Evolutionary conservation across 2,797 vertebrate species (phyloP).

Genomic region (Sylvilagus floridanus): DNA sequence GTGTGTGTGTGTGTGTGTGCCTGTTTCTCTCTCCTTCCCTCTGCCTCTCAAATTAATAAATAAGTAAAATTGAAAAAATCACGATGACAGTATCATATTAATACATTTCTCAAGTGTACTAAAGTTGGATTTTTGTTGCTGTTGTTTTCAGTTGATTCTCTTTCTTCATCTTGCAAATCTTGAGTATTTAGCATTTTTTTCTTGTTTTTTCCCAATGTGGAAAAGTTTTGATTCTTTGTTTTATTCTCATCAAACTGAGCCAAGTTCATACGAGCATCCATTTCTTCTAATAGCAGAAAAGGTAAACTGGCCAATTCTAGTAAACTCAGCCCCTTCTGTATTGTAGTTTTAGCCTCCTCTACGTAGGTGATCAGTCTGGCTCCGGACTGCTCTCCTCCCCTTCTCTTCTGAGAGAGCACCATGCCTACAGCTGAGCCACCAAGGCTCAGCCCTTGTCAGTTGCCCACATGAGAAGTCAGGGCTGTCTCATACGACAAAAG

Average conservation of each 20-base stretch:
- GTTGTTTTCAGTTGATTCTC: too few relatives aligned
- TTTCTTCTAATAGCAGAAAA: background rate
- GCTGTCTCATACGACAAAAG: background rate
- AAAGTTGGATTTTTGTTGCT: background rate
- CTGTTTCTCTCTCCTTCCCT: too few relatives aligned
- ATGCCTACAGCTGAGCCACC: background rate
- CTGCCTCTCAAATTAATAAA: too few relatives aligned
- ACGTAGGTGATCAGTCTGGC: background rate
- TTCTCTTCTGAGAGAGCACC: background rate
- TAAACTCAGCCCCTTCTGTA: background rate
- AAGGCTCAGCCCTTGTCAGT: background rate
- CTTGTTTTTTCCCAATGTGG: background rate
- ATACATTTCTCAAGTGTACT: background rate
- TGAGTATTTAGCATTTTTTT: too few relatives aligned
- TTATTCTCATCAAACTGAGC: slow-evolving; percentile 24
- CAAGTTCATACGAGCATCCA: background rate
- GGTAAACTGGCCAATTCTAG: background rate
- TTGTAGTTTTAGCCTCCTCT: background rate
- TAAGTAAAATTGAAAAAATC: too few relatives aligned
- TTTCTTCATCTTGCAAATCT: too few relatives aligned
- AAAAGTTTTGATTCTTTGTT: background rate
- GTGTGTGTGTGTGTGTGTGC: too few relatives aligned
- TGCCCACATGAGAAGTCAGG: background rate
- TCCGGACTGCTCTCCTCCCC: background rate
- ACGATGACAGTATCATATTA: background rate